Percentiles rank a stretch among this genome's conserved stretches.
Conservation (phyloP, 2,888 invertebrate genomes). For the Tribolium freemani region DNA sequence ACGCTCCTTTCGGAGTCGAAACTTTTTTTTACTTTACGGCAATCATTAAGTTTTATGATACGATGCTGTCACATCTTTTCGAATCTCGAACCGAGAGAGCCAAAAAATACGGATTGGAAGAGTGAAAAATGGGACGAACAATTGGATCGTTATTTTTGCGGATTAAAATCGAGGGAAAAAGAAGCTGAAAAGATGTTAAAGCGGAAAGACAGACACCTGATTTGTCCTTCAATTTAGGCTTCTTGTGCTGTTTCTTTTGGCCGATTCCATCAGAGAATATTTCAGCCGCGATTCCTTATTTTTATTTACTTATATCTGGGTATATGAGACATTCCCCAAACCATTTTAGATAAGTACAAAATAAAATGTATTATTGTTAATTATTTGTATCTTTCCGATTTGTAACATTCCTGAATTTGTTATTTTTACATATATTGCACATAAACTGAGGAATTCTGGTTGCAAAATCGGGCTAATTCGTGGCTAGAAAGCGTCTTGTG, state of each 20-base stretch:
- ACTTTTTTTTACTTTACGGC: slow-evolving; percentile 53
- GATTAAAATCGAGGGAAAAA: neutral
- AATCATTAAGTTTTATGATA: slow-evolving; percentile 56
- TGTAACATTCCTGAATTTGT: slow-evolving; percentile 5
- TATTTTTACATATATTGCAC: slow-evolving; percentile 30
- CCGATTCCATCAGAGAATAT: too few relatives aligned
- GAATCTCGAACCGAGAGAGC: neutral
- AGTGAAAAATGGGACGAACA: neutral
- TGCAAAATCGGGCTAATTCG: slow-evolving; percentile 40
- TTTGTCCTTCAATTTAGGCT: too few relatives aligned
- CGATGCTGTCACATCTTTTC: slow-evolving; percentile 18
- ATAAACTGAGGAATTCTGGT: slow-evolving; percentile 29
- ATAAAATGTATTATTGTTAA: too few relatives aligned
- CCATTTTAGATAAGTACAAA: too few relatives aligned
- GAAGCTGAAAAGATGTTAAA: neutral
- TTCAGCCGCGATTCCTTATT: too few relatives aligned
- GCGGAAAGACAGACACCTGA: too few relatives aligned
- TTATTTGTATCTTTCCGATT: neutral
- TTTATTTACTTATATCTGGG: too few relatives aligned
- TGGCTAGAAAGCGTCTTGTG: slow-evolving; percentile 40
- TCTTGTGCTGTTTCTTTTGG: too few relatives aligned
- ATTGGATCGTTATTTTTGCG: neutral
- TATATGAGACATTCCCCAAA: too few relatives aligned
- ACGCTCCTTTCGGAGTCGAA: slow-evolving; percentile 51
- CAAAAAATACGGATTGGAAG: neutral